Evolutionary conservation across 2,113 vertebrate species (phyloP).

Genomic region (Mungos mungo): DNA sequence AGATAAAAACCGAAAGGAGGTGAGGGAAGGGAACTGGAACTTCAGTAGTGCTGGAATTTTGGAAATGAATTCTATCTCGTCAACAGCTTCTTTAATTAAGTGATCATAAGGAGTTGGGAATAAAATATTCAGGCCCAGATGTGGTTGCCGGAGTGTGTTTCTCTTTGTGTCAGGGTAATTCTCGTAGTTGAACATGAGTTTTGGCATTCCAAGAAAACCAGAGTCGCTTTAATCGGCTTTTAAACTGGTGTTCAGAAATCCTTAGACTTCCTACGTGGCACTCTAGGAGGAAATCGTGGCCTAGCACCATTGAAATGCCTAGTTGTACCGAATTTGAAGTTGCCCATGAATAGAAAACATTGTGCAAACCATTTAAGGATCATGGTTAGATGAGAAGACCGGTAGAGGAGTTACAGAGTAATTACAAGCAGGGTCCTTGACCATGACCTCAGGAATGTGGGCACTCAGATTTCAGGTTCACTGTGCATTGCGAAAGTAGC

Average conservation of each 20-base stretch:
- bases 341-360: background rate
- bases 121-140: background rate
- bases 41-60: slow-evolving; percentile 55
- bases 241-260: background rate
- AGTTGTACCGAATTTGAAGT: background rate
- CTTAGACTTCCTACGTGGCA: background rate
- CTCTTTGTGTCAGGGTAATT: background rate
- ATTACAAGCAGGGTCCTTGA: background rate
- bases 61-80: background rate
- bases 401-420: background rate
- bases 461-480: too few relatives aligned
- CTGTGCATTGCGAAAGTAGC: fast-evolving
- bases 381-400: background rate
- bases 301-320: background rate
- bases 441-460: background rate
- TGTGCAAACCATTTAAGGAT: background rate
- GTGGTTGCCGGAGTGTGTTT: background rate
- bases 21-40: slow-evolving; percentile 75
- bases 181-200: background rate
- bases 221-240: background rate
- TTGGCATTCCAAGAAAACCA: background rate
- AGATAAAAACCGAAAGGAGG: slow-evolving; percentile 81
- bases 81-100: slow-evolving; percentile 26
- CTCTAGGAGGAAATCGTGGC: background rate
- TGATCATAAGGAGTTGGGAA: background rate